Evolutionary conservation across 2,888 invertebrate genomes (phyloP), one percentile per base, ranked within the genome.

Genomic region (Calameuta idolon): DNA sequence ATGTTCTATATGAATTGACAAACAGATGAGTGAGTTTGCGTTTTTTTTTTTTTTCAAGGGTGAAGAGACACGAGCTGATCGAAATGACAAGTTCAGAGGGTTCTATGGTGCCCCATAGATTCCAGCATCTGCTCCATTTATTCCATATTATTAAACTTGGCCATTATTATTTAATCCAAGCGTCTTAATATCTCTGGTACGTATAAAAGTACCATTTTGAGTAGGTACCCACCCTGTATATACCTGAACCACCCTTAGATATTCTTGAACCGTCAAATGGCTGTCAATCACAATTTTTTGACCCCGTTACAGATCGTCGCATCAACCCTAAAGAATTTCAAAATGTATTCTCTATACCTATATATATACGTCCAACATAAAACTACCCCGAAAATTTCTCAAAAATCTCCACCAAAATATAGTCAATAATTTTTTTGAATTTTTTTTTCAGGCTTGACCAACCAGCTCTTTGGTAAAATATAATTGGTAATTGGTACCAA

Each of bases 401-500:
- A 23, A 40, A 40, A 23, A 23, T 23, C 23, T 55, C 5, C 15
- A 40, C 15, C 5, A 23, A 5, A 55, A 55, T 55, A 23, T 55
- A 5, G 23, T 55, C 55, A 23, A 23, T 5, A 23, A 23, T 55
- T 55, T 23, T 55, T 55, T 55, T 2, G 1, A 0, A 55, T 9
- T 55, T 55, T 55, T 37, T 40, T 55, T 55, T 55, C 23, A 55
- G 9, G 9, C 2, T 55, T 23, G 23, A 37, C 55, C 55, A 55
- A 23, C 9, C 23, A 9, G 23, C 9, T 55, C 23, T 37, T 37
- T 55, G 23, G 23, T 55, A 23, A 23, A 55, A 23, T 55, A 79
- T 88, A 88, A 88, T 87, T 87, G 87, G 83, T 85, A 84, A 84
- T 85, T 79, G 84, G 81, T 81, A 77, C 83, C 84, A 88, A 86